A percentile compares a stretch with the other conserved stretches of the same genome.
phyloP scores from a whole-genome alignment of 2,113 vertebrate species.

The Recurvirostra avosetta region DNA sequence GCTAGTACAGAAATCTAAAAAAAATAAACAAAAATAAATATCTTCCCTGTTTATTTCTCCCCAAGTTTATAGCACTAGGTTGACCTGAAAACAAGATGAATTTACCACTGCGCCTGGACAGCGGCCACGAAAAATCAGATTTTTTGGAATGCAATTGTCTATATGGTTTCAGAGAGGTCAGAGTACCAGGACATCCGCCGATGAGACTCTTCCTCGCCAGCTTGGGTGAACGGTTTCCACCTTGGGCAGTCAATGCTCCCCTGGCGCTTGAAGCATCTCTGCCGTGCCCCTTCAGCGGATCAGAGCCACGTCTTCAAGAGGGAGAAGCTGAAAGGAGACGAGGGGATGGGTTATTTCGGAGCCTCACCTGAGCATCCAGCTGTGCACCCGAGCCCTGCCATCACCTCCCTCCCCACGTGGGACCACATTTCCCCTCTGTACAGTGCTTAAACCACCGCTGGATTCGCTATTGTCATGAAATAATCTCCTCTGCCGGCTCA shows the following conservation, averaged over 20 bases:
- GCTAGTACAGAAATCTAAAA: conserved; percentile 44
- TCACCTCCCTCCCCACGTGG: neutral
- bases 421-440: fast-evolving
- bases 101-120: neutral
- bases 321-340: neutral
- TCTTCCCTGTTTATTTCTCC: conserved; percentile 41
- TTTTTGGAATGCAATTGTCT: neutral
- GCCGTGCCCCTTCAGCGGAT: neutral
- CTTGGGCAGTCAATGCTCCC: neutral
- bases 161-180: conserved; percentile 1
- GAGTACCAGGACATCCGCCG: neutral
- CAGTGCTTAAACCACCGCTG: neutral
- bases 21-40: conserved; percentile 53
- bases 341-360: neutral
- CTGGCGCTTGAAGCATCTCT: neutral
- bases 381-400: fast-evolving
- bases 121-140: neutral
- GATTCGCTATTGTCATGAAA: neutral
- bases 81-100: conserved; percentile 35
- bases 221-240: neutral
- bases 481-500: neutral
- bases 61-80: conserved; percentile 14
- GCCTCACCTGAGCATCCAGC: neutral
- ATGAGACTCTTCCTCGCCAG: neutral
- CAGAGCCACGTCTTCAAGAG: neutral